Percentiles rank a stretch among this genome's conserved stretches.
Evolutionary conservation across 1,140 invertebrate species (phyloP).

Genomic region (Lutraria rhynchaena): DNA sequence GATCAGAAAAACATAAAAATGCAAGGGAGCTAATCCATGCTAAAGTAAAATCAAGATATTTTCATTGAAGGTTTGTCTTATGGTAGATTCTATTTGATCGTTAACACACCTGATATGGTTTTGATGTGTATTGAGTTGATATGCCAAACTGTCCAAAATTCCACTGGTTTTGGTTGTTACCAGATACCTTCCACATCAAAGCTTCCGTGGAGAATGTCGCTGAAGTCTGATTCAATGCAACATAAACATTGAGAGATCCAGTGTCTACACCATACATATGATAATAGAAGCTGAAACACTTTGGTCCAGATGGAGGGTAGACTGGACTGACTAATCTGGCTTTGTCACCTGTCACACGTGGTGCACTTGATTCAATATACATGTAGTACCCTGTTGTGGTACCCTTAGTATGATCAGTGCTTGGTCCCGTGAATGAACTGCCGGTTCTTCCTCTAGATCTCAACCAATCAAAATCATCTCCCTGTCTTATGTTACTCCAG

Average conservation of each 20-base stretch:
- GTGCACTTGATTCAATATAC: slow-evolving; percentile 70
- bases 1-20: too few relatives aligned
- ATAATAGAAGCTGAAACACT: slow-evolving; percentile 75
- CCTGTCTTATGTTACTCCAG: slow-evolving; percentile 68
- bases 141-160: slow-evolving; percentile 69
- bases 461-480: slow-evolving; percentile 78
- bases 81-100: too few relatives aligned
- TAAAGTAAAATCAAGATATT: too few relatives aligned
- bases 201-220: slow-evolving; percentile 67
- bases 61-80: too few relatives aligned
- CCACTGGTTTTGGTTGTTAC: slow-evolving; percentile 68
- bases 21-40: too few relatives aligned
- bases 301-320: slow-evolving; percentile 59
- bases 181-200: slow-evolving; percentile 67
- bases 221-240: slow-evolving; percentile 64
- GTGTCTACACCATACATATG: slow-evolving; percentile 78
- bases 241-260: slow-evolving; percentile 68
- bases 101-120: slow-evolving; percentile 71
- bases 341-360: slow-evolving; percentile 63
- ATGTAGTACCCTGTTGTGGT: slow-evolving; percentile 43
- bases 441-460: slow-evolving; percentile 68
- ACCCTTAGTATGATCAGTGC: slow-evolving; percentile 72
- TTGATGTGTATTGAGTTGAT: slow-evolving; percentile 66
- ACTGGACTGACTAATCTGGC: slow-evolving; percentile 63
- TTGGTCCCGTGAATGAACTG: slow-evolving; percentile 82